Evolutionary conservation across 1,140 invertebrate genomes (phyloP).

Genomic region (Aleiodes sp.): DNA sequence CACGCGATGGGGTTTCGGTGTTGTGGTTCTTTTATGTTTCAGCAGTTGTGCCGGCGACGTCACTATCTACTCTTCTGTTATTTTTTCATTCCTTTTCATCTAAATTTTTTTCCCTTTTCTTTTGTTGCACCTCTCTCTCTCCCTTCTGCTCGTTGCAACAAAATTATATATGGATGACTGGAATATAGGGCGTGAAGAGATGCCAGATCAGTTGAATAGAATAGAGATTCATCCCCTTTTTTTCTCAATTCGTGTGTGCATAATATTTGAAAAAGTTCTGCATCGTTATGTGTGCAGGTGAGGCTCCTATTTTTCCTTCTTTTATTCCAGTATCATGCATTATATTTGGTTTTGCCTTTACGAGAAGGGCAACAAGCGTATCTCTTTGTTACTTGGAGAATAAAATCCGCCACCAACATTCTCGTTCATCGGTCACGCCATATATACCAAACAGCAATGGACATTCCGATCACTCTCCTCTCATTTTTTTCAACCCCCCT

Average conservation of each 20-base stretch:
- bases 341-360: constrained; percentile 19
- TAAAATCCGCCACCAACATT: background rate
- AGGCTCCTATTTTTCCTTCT: background rate
- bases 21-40: constrained; percentile 9
- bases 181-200: constrained; percentile 13
- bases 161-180: constrained; percentile 14
- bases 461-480: background rate
- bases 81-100: background rate
- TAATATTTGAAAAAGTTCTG: background rate
- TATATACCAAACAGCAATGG: constrained; percentile 13
- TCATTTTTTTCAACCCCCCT: background rate
- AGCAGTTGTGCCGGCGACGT: background rate
- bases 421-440: constrained; percentile 22
- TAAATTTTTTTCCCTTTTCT: background rate
- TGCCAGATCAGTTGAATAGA: constrained; percentile 22
- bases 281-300: background rate
- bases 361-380: constrained; percentile 1
- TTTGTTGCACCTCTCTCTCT: background rate
- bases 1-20: constrained; percentile 5
- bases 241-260: background rate
- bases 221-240: constrained; percentile 22
- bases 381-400: background rate
- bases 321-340: background rate
- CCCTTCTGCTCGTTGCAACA: background rate
- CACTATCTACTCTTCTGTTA: background rate